phyloP scores from a whole-genome alignment of 2,888 invertebrate genomes.

The Branchellion lobata region DNA sequence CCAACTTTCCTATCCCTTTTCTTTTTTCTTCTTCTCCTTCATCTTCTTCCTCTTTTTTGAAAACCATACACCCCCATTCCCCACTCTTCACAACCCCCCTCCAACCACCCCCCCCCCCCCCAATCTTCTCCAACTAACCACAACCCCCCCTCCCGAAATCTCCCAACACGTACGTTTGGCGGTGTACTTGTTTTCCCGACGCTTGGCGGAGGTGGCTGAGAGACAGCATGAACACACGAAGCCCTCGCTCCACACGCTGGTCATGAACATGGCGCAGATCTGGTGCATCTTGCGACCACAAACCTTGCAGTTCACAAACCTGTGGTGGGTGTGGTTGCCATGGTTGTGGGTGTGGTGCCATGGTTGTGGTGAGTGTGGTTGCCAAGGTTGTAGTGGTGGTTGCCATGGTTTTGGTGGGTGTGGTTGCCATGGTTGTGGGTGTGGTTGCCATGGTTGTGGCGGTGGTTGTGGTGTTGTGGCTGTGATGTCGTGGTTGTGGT shows the following conservation, averaged over 20 bases:
- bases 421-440: too few species aligned
- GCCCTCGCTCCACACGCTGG: constrained; percentile 69
- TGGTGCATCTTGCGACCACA: constrained; percentile 97
- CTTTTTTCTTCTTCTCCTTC: too few species aligned
- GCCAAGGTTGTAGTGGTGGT: neutral
- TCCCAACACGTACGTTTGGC: constrained; percentile 71
- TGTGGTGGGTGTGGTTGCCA: constrained; percentile 42
- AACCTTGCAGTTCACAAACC: constrained; percentile 87
- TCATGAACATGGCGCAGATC: constrained; percentile 94
- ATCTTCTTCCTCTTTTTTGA: too few species aligned
- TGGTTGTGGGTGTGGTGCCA: neutral
- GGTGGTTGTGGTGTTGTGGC: neutral
- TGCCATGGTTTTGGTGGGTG: neutral
- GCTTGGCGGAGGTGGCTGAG: constrained; percentile 81
- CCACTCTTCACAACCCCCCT: too few species aligned
- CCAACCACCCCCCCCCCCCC: too few species aligned
- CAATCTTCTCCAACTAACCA: neutral
- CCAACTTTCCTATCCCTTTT: too few species aligned
- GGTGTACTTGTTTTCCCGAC: constrained; percentile 95
- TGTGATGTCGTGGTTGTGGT: neutral
- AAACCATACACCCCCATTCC: too few species aligned
- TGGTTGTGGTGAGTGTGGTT: neutral
- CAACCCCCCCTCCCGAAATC: neutral
- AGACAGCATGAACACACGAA: constrained; percentile 90
- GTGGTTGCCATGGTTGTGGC: too few species aligned